A percentile compares a stretch with the other conserved stretches of the same genome.
Conservation (phyloP, 2,888 invertebrate genomes). For the Drosophila affinis region DNA sequence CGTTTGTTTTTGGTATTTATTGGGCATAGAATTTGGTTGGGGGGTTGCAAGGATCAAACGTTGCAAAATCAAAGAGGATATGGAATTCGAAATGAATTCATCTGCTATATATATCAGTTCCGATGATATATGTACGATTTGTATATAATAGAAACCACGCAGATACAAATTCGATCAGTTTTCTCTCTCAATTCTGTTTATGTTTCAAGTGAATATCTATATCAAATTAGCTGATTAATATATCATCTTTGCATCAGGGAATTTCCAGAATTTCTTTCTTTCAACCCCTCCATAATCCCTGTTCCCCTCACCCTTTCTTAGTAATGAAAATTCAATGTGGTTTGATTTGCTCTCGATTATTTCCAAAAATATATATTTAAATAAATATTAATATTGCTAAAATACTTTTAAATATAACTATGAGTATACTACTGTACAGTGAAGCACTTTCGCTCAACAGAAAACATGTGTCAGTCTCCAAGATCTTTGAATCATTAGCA, state of each 20-base stretch:
- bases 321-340: not conserved
- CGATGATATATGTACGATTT: too few relatives aligned
- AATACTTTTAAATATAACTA: slow-evolving; percentile 1
- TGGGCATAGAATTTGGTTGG: slow-evolving; percentile 13
- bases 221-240: too few relatives aligned
- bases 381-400: slow-evolving; percentile 35
- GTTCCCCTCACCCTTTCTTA: not conserved
- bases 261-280: not conserved
- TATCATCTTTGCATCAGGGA: not conserved
- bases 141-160: too few relatives aligned
- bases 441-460: slow-evolving; percentile 3
- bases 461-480: slow-evolving; percentile 44
- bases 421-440: slow-evolving; percentile 19
- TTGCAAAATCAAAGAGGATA: slow-evolving; percentile 19
- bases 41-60: slow-evolving; percentile 7
- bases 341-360: slow-evolving; percentile 7
- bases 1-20: slow-evolving; percentile 20
- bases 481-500: slow-evolving; percentile 11
- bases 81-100: not conserved
- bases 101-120: too few relatives aligned
- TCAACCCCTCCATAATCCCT: not conserved
- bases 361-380: slow-evolving; percentile 23
- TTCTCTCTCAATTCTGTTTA: not conserved
- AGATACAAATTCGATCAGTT: not conserved
- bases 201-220: too few relatives aligned